Evolutionary conservation across 1,140 invertebrate genomes (phyloP), one percentile per base, ranked within the genome.

Genomic region (Neuroterus valhalla): DNA sequence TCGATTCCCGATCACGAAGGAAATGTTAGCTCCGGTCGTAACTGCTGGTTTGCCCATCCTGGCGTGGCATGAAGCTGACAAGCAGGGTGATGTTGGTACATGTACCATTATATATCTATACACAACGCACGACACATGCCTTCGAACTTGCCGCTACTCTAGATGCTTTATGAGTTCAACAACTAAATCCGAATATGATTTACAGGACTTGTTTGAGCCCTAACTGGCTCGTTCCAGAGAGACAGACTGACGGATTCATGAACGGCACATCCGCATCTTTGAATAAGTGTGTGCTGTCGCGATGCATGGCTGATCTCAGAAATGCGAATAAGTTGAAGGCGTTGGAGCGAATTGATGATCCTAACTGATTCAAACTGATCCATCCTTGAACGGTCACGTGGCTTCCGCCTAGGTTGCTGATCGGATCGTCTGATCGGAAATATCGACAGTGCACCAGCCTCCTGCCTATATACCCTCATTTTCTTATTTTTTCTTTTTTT

Each of bases 141-240:
- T n/a, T 31, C 55, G 26, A 38, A 62, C 52, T 15, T 31, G 21
- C 52, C 4, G 26, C 21, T 62, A 14, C 26, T 31, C 21, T 11
- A 26, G 26, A 62, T 62, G 21, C 21, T 62, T 62, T 62, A 62
- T 62, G 55, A 31, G 21, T 62, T 62, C 26, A 62, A 26, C 55
- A 62, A 62, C 55, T 62, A 26, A 31, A 62, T 62, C 55, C 31
- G 55, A 62, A 62, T 55, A 62, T 62, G 55, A 62, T 62, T 62
- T 62, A 62, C 55, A 31, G 55, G 14, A 31, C 55, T 11, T n/a
- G 55, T 14, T n/a, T 62, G 12, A 62, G 55, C 55, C 5, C 10
- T 38, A 38, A 38, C 31, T n/a, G 55, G 15, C 55, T 62, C 55
- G 21, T 62, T 62, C 55, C 55, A 14, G 55, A 31, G 55, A 55